Base-by-base conservation (phyloP, 2,113 vertebrate species). In the Galemys pyrenaicus region DNA sequence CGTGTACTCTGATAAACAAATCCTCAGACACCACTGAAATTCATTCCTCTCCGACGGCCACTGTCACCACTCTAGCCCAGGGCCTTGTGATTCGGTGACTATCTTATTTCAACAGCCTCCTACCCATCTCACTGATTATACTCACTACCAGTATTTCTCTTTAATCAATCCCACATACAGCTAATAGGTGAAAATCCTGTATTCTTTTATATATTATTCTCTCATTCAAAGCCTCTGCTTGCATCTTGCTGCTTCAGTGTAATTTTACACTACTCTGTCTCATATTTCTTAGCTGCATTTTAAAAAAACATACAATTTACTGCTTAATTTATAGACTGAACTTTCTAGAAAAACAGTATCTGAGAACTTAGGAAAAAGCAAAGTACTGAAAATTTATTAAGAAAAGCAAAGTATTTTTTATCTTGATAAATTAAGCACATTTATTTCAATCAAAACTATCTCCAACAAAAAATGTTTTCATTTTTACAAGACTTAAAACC, bases 261-360 rank as follows among this genome's bases (percentile, higher is more conserved):
- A 87, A 51, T 68, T 79, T 83, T 37, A 64, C 81, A 86, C 39
- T 73, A 73, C 39, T 88, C 39, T 89, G 37, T 51, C 56, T 70
- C 70, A 10, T 87, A 68, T 35, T 92, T 87, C 54, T 94, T 58
- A 35, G 44, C 15, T 65, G n/a, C 78, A 78, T 54, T 84, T 86
- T n/a, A 26, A n/a, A 81, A 93, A 92, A 62, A 19, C 24, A 79
- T 75, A 54, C 37, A 83, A 89, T 64, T 65, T 30, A 86, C 46
- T 77, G 10, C 22, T 91, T 78, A 91, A 60, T 67, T 71, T 46
- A 81, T 4, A 68, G 37, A 19, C 70, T 54, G 9, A 92, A 81
- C 60, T 65, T 94, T 89, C 56, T 89, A 91, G n/a, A 96, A 89
- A 96, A 82, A 94, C 90, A 92, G 73, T 41, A 87, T 41, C 20